Evolutionary conservation across 2,113 vertebrate genomes (phyloP).

Genomic region (Osmerus eperlanus): DNA sequence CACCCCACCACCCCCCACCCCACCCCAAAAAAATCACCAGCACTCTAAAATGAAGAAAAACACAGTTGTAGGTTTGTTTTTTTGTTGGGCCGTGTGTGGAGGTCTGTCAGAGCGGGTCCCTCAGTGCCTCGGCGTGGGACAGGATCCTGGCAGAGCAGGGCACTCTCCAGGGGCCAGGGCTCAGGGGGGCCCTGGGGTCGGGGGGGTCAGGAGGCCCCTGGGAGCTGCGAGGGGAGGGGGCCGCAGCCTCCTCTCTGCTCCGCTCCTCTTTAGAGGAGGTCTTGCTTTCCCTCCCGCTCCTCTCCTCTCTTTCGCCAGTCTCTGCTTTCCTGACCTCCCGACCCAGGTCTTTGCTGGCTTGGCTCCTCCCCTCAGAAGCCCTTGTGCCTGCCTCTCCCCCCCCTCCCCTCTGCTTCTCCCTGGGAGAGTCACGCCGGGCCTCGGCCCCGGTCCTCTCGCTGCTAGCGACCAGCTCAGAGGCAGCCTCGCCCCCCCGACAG

Average conservation of each 20-base stretch:
- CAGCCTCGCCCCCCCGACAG: background rate
- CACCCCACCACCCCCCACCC: slow-evolving; percentile 4
- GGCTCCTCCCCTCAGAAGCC: slow-evolving; percentile 28
- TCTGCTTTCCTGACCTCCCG: slow-evolving; percentile 19
- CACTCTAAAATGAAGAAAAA: background rate
- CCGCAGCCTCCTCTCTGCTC: slow-evolving; percentile 9
- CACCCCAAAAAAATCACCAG: background rate
- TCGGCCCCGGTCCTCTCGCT: background rate
- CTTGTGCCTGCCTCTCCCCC: slow-evolving; percentile 34
- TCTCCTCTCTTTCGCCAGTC: slow-evolving; percentile 28
- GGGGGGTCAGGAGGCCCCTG: slow-evolving; percentile 43
- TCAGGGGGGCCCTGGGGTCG: slow-evolving; percentile 69
- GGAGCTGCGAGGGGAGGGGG: slow-evolving; percentile 36
- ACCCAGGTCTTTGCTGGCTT: slow-evolving; percentile 18
- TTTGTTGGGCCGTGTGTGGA: slow-evolving; percentile 27
- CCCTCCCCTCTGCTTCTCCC: slow-evolving; percentile 24
- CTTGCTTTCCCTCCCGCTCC: slow-evolving; percentile 28
- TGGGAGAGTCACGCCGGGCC: slow-evolving; percentile 23
- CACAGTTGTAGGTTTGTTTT: slow-evolving; percentile 23
- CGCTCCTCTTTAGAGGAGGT: slow-evolving; percentile 20
- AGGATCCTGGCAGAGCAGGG: slow-evolving; percentile 76
- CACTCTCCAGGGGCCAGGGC: slow-evolving; percentile 85
- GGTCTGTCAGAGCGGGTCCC: slow-evolving; percentile 55
- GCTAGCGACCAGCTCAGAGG: background rate
- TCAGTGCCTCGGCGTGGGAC: slow-evolving; percentile 65